A percentile compares a stretch with the other conserved stretches of the same genome.
These are phyloP conservation scores for Saimiri boliviensis DNA, from an alignment of 2,113 vertebrate species.

Conservation along the genomic window DNA sequence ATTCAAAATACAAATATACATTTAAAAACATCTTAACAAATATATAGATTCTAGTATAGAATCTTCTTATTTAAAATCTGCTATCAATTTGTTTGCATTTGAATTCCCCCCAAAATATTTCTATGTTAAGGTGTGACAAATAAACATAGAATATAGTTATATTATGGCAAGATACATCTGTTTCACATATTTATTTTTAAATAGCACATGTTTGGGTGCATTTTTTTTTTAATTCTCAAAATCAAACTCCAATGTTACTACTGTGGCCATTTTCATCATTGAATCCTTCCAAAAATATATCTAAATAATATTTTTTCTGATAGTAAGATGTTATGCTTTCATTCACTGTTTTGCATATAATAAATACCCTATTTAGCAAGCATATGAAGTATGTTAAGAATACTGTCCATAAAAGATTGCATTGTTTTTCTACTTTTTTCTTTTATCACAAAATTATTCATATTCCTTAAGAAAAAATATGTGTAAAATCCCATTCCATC, in stretches of 20 bases:
- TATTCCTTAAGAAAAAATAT: no score
- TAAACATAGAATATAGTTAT: background rate
- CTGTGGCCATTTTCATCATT: background rate
- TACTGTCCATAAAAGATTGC: background rate
- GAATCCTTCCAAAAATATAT: background rate
- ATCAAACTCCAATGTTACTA: background rate
- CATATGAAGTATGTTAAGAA: background rate
- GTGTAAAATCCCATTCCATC: background rate
- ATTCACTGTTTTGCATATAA: background rate
- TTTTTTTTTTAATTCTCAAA: background rate
- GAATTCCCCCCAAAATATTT: background rate
- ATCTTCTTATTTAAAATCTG: background rate
- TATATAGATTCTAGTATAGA: background rate
- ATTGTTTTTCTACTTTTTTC: background rate
- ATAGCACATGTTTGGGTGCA: background rate
- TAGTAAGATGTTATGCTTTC: background rate
- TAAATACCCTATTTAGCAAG: background rate
- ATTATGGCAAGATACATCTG: background rate
- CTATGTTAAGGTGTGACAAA: background rate
- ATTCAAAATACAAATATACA: background rate
- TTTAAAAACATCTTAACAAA: background rate
- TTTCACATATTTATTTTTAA: background rate
- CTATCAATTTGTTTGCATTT: background rate
- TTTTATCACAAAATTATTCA: constrained; percentile 1
- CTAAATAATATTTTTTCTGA: background rate